A percentile compares a stretch with the other conserved stretches of the same genome.
Evolutionary conservation across 2,113 vertebrate species (phyloP).

Genomic region (Laticauda laticaudata): DNA sequence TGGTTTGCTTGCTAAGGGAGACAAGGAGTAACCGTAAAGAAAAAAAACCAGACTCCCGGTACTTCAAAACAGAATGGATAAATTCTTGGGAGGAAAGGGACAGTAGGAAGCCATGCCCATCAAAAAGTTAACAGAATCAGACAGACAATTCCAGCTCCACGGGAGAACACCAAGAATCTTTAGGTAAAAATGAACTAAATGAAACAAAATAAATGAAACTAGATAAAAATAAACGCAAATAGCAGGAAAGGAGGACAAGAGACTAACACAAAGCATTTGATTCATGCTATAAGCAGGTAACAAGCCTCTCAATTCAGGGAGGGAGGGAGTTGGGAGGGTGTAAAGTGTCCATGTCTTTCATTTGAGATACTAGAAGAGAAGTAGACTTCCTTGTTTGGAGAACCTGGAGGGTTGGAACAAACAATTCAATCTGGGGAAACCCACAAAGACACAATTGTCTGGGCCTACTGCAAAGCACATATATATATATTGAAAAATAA

Average conservation of each 20-base stretch:
- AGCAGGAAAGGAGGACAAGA: conserved; percentile 42
- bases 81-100: not conserved
- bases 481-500: not conserved
- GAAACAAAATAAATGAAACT: not conserved
- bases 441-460: not conserved
- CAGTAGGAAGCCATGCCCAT: not conserved
- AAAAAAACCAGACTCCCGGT: not conserved
- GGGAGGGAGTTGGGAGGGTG: too few relatives aligned
- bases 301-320: not conserved
- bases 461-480: not conserved
- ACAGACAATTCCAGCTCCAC: conserved; percentile 25
- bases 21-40: not conserved
- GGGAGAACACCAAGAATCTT: conserved; percentile 3
- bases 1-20: not conserved
- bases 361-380: not conserved
- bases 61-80: not conserved
- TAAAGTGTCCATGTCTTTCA: not conserved
- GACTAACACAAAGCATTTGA: conserved; percentile 16
- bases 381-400: not conserved
- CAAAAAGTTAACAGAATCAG: not conserved
- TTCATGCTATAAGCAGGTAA: not conserved
- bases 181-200: conserved; percentile 19
- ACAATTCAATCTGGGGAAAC: conserved; percentile 4
- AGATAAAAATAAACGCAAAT: not conserved
- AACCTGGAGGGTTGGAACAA: not conserved